Conservation (phyloP, 2,888 invertebrate genomes). For the Acleris literana region DNA sequence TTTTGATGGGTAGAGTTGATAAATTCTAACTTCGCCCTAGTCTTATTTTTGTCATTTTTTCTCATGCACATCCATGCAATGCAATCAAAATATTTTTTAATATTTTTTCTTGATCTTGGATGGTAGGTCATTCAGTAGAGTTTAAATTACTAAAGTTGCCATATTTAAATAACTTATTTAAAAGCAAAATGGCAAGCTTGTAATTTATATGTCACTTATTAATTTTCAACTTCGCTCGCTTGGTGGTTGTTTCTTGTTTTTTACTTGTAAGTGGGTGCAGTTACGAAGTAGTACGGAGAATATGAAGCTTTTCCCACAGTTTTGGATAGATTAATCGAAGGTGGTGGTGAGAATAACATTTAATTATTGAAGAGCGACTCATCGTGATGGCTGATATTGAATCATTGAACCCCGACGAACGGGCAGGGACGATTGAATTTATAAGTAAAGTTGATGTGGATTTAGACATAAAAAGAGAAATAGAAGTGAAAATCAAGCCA, state of each 20-base stretch:
- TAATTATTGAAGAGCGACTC: background rate
- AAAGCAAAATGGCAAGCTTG: too few relatives aligned
- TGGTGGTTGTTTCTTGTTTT: slow-evolving; percentile 36
- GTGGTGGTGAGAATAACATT: background rate
- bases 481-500: slow-evolving; percentile 60
- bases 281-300: slow-evolving; percentile 9
- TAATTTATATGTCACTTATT: slow-evolving; percentile 7
- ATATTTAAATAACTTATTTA: too few relatives aligned
- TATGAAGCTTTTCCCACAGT: slow-evolving; percentile 10
- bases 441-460: slow-evolving; percentile 46
- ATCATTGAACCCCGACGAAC: slow-evolving; percentile 59
- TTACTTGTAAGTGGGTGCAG: slow-evolving; percentile 22
- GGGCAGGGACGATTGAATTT: slow-evolving; percentile 50
- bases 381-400: slow-evolving; percentile 59
- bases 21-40: too few relatives aligned
- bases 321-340: slow-evolving; percentile 5
- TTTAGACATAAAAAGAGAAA: slow-evolving; percentile 56
- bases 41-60: too few relatives aligned
- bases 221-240: slow-evolving; percentile 34
- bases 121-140: too few relatives aligned
- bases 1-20: too few relatives aligned
- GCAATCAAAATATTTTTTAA: too few relatives aligned
- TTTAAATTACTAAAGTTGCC: too few relatives aligned
- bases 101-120: too few relatives aligned
- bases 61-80: too few relatives aligned